Evolutionary conservation across 64 coral and sea anemone species (phyloP).

Genomic region (Porites lutea): DNA sequence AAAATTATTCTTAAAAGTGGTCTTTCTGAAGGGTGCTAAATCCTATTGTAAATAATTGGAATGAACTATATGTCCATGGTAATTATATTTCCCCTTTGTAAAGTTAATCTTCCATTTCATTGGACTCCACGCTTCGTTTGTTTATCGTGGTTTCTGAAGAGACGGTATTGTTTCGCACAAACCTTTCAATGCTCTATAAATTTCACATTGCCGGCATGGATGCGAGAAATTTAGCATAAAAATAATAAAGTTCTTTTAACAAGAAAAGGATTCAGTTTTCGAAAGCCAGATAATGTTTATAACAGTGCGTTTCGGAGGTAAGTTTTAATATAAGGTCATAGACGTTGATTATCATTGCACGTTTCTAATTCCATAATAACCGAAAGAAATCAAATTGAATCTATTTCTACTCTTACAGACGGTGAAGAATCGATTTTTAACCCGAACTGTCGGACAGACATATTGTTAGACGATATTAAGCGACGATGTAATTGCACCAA

Average conservation of each 20-base stretch:
- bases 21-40: neutral
- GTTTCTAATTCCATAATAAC: neutral
- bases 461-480: slow-evolving; percentile 84
- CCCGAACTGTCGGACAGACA: slow-evolving; percentile 82
- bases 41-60: neutral
- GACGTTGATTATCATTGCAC: neutral
- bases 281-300: slow-evolving; percentile 51
- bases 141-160: neutral
- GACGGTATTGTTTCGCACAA: no score
- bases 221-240: neutral
- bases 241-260: neutral
- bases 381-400: neutral
- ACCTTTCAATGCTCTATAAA: no score
- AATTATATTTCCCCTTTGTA: slow-evolving; percentile 53
- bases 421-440: slow-evolving; percentile 94
- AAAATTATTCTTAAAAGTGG: neutral
- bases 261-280: neutral
- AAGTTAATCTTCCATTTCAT: slow-evolving; percentile 8
- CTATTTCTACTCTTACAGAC: slow-evolving; percentile 49
- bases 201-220: neutral
- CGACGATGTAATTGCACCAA: slow-evolving; percentile 88
- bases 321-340: neutral
- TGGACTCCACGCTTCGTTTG: neutral
- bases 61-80: slow-evolving; percentile 18
- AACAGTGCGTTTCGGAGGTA: slow-evolving; percentile 69